Percentiles rank a stretch among this genome's conserved stretches.
phyloP scores from a whole-genome alignment of 2,888 invertebrate species.

The Halictus ligatus region DNA sequence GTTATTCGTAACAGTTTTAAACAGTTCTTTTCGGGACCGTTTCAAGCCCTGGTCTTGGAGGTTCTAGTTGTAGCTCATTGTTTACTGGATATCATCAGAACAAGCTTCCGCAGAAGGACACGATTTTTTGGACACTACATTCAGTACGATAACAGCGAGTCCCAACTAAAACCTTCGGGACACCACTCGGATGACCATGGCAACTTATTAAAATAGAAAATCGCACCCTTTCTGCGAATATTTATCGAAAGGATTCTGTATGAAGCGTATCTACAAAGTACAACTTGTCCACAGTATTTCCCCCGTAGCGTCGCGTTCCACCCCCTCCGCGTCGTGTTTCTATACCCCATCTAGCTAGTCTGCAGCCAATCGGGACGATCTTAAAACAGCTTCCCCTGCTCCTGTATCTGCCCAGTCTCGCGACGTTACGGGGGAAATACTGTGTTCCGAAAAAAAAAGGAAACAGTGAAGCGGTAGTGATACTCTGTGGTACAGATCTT shows the following conservation, averaged over 20 bases:
- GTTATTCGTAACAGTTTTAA: background rate
- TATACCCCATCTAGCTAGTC: background rate
- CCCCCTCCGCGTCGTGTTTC: background rate
- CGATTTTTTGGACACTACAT: background rate
- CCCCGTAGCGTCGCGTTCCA: background rate
- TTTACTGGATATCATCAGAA: background rate
- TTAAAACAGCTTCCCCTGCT: background rate
- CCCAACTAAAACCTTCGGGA: background rate
- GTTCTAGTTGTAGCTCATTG: background rate
- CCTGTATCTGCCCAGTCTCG: background rate
- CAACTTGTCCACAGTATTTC: background rate
- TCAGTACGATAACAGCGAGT: background rate
- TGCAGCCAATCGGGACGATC: background rate
- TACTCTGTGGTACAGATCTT: background rate
- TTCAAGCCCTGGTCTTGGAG: background rate
- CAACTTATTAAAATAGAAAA: background rate
- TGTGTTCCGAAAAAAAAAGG: background rate
- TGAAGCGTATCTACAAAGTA: constrained; percentile 6
- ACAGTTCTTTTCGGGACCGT: background rate
- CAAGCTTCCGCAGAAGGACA: background rate
- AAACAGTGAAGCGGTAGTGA: background rate
- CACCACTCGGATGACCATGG: background rate
- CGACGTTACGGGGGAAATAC: background rate
- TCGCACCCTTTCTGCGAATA: background rate
- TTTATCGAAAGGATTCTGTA: background rate